phyloP scores from a whole-genome alignment of 2,888 invertebrate genomes.

The Disparrhopalites patrizii region DNA sequence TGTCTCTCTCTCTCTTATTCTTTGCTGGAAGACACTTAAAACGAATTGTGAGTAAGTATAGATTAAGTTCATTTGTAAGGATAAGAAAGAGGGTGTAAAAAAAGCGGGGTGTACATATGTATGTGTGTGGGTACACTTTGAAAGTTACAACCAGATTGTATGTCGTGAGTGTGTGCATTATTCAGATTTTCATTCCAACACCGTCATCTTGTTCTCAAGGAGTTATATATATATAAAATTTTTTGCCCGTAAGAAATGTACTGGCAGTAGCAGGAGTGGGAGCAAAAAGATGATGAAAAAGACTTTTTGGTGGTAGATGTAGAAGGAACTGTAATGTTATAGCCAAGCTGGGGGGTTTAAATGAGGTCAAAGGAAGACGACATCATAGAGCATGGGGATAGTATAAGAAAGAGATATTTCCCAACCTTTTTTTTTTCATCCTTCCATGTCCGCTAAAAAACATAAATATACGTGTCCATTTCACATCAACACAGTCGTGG shows the following conservation, averaged over 20 bases:
- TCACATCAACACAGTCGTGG: slow-evolving; percentile 15
- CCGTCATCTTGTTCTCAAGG: no score
- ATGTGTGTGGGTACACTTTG: no score
- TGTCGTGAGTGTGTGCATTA: no score
- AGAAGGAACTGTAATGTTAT: slow-evolving; percentile 20
- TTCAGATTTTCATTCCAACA: no score
- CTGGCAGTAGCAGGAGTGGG: no score
- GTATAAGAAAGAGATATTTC: no score
- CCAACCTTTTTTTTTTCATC: slow-evolving; percentile 6
- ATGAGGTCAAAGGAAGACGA: slow-evolving; percentile 24
- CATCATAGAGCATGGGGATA: slow-evolving; percentile 3
- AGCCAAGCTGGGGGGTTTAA: slow-evolving; percentile 17
- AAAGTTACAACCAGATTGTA: neutral
- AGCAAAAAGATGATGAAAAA: no score
- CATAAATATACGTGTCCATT: slow-evolving; percentile 7
- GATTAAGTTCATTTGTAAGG: slow-evolving; percentile 12
- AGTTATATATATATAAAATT: neutral
- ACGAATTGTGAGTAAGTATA: slow-evolving; percentile 17
- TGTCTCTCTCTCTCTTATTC: neutral
- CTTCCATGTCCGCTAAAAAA: slow-evolving; percentile 11
- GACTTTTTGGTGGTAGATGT: no score
- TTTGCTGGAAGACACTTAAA: slow-evolving; percentile 4
- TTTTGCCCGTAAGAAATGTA: slow-evolving; percentile 3
- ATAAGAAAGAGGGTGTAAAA: slow-evolving; percentile 6
- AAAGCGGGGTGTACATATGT: no score